A percentile compares a stretch with the other conserved stretches of the same genome.
Conservation (phyloP, 2,797 vertebrate genomes). For the Nyctalus aviator region DNA sequence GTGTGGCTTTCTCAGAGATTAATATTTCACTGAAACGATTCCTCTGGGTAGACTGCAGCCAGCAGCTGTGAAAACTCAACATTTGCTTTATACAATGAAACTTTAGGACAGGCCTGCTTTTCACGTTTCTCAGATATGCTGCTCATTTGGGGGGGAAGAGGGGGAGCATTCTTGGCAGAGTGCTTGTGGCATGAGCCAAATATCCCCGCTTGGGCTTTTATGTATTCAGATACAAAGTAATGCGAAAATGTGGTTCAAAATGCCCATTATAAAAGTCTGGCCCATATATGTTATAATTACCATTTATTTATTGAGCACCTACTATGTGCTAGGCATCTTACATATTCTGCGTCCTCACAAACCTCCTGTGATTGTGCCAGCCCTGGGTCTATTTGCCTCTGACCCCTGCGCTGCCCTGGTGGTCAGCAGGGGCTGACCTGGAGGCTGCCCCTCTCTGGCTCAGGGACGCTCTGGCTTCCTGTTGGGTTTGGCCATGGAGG, state of each 20-base stretch:
- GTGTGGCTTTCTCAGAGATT: constrained; percentile 72
- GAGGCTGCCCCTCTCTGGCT: not conserved
- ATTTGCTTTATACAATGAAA: constrained; percentile 62
- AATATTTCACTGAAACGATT: constrained; percentile 70
- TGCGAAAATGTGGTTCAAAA: constrained; percentile 16
- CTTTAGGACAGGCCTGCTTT: constrained; percentile 36
- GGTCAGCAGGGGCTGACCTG: not conserved
- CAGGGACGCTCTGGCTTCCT: not conserved
- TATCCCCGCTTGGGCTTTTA: constrained; percentile 19
- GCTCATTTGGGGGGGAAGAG: not conserved
- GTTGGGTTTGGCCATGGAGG: not conserved
- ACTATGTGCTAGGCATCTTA: not conserved
- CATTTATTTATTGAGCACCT: not conserved
- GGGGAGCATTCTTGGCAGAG: constrained; percentile 21
- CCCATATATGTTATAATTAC: not conserved
- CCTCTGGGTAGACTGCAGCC: constrained; percentile 62
- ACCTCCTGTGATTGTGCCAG: not conserved
- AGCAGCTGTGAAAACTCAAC: constrained; percentile 69
- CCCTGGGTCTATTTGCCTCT: not conserved
- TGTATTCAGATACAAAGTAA: constrained; percentile 33
- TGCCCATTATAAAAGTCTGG: not conserved
- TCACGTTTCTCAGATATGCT: constrained; percentile 46
- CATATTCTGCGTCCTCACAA: not conserved
- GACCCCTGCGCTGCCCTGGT: not conserved
- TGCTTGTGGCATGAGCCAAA: not conserved